These are phyloP conservation scores for Halesus radiatus DNA, from an alignment of 1,140 invertebrate genomes.

Conservation along the genomic window DNA sequence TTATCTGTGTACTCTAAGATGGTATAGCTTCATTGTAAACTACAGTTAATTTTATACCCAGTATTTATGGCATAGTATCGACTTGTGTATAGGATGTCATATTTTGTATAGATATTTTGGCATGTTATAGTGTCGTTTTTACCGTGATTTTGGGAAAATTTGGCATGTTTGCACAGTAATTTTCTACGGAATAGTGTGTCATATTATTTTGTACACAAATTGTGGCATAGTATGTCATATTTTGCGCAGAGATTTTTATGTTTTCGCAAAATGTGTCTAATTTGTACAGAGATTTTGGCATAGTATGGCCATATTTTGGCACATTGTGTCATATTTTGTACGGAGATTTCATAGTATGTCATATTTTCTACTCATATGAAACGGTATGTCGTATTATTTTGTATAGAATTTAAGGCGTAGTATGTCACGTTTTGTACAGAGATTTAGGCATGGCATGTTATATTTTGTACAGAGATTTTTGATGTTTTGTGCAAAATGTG, in stretches of 20 bases:
- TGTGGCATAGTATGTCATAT: neutral
- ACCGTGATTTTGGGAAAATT: no score
- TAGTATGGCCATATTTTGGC: neutral
- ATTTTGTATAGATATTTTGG: no score
- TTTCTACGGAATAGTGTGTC: no score
- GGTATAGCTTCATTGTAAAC: no score
- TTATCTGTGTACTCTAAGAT: no score
- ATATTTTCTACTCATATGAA: no score
- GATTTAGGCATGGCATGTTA: neutral
- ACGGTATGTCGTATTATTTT: no score
- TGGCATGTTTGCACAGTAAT: no score
- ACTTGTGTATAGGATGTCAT: no score
- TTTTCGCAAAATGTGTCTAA: neutral
- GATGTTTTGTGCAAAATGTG: neutral
- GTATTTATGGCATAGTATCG: no score
- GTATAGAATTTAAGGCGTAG: neutral
- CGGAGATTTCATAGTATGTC: neutral
- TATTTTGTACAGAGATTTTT: neutral
- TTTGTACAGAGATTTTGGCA: neutral
- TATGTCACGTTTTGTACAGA: constrained; percentile 13
- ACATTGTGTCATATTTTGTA: neutral
- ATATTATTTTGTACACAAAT: neutral
- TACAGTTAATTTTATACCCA: no score
- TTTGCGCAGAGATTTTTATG: neutral
- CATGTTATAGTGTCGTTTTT: no score